Evolutionary conservation across 2,888 invertebrate genomes (phyloP), one percentile per base, ranked within the genome.

Genomic region (Cosmia pyralina): DNA sequence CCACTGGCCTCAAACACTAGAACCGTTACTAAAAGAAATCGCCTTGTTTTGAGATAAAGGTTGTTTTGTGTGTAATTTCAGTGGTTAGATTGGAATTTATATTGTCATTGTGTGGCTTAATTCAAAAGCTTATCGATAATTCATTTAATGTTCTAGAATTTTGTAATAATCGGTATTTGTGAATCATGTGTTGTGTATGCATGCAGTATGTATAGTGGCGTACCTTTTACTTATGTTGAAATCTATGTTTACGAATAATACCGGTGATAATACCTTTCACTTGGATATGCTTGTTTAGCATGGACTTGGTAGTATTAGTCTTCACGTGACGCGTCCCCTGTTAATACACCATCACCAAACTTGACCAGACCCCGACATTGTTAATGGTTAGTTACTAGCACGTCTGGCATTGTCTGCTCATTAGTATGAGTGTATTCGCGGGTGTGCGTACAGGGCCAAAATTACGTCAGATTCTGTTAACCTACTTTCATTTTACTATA

Each of bases 21-120:
- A 90, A 94, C 94, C 93, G 95, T 95, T 95, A 93, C 89, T 92
- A 93, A 93, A 94, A 94, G 92, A 92, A 93, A 92, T 93, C 91
- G 89, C 87, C 87, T 90, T 89, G 87, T 89, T 89, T 88, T 89
- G 85, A 90, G 86, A 89, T 87, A 90, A 91, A 88, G 84, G 87
- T 90, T 84, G 88, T 88, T 89, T 88, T 89, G 84, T 88, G 86
- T 84, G 86, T 86, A 84, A 85, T 90, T 88, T 88, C 88, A 87
- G 88, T 85, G 85, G 87, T 87, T 88, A 84, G 78, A 74, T 79
- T 72, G 75, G 83, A 84, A 86, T 82, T 83, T 72, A 82, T 72
- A 69, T 83, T 86, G 71, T 79, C 69, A 82, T 87, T 80, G 65
- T 72, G 81, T 78, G 73, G 73, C 69, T 69, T 77, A 82, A 84